These are phyloP conservation scores for Caenorhabditis brenneri DNA, from an alignment of 1,140 invertebrate genomes.

Conservation along the genomic window DNA sequence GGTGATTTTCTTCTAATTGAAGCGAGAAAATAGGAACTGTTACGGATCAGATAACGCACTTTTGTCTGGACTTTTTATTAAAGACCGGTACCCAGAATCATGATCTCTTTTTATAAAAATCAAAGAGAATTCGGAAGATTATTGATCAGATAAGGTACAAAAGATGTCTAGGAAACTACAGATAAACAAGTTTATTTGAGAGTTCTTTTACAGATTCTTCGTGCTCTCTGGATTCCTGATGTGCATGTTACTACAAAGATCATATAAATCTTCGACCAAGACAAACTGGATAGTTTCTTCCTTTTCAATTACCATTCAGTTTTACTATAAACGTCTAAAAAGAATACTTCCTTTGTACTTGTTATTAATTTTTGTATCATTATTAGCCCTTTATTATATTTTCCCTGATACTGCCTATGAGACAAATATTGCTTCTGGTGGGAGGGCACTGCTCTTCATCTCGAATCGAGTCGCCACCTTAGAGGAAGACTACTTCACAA, in stretches of 20 bases:
- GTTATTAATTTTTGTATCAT: background rate
- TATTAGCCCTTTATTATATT: background rate
- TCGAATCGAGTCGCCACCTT: background rate
- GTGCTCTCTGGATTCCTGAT: background rate
- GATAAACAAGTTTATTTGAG: background rate
- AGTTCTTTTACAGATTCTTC: slow-evolving; percentile 10
- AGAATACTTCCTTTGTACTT: background rate
- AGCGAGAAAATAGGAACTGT: no score
- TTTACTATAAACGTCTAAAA: background rate
- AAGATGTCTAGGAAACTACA: no score
- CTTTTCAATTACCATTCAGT: background rate
- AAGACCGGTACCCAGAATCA: no score
- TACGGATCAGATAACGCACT: no score
- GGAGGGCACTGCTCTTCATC: background rate
- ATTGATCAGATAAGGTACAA: no score
- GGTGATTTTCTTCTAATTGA: no score
- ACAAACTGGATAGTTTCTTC: background rate
- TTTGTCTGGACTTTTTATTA: no score
- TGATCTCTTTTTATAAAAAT: no score
- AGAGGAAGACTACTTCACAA: background rate
- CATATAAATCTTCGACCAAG: background rate
- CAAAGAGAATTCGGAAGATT: no score
- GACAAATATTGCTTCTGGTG: background rate
- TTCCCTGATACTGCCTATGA: background rate
- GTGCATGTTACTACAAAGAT: background rate